Percentiles rank a stretch among this genome's conserved stretches.
Evolutionary conservation across 2,888 invertebrate genomes (phyloP).

Genomic region (Pristionchus japonicus): DNA sequence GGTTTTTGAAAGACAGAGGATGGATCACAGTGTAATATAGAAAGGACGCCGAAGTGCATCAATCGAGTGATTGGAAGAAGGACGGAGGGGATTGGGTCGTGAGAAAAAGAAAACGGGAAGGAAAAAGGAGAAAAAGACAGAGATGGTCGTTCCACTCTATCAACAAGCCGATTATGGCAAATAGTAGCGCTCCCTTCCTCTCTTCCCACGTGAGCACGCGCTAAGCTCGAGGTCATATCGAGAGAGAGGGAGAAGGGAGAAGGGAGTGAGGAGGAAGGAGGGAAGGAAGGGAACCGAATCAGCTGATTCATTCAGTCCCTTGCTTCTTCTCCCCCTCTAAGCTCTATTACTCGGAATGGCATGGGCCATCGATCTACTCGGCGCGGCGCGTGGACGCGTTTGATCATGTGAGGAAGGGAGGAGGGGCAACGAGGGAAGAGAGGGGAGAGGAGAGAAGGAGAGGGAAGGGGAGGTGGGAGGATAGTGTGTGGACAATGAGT

Average conservation of each 20-base stretch:
- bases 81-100: too few relatives aligned
- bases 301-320: conserved; percentile 27
- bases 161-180: neutral
- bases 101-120: neutral
- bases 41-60: neutral
- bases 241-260: conserved; percentile 19
- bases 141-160: neutral
- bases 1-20: neutral
- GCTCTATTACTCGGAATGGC: conserved; percentile 15
- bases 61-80: conserved; percentile 3
- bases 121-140: neutral
- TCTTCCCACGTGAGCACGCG: conserved; percentile 12
- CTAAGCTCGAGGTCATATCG: conserved; percentile 26
- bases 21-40: neutral
- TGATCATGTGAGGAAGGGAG: conserved; percentile 44
- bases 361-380: neutral
- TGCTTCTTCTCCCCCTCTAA: neutral
- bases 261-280: neutral
- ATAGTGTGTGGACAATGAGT: neutral
- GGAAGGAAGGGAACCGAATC: neutral
- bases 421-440: neutral
- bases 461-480: conserved; percentile 35
- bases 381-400: conserved; percentile 18
- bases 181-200: neutral
- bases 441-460: neutral